These are phyloP conservation scores for Hypomecis punctinalis DNA, from an alignment of 2,888 invertebrate species.

Conservation along the genomic window DNA sequence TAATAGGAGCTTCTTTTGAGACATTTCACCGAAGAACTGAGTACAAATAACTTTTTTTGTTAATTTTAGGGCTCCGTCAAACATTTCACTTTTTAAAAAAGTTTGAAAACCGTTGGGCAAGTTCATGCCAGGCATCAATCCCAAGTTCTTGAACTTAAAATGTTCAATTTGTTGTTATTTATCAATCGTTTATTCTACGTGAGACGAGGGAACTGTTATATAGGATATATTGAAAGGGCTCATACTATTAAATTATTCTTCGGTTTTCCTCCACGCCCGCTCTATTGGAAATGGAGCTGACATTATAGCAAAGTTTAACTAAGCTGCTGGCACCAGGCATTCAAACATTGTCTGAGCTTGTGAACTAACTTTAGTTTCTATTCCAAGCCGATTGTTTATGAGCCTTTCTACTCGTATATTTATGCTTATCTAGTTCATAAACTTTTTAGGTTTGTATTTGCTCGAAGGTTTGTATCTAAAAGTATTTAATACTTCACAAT, in stretches of 20 bases:
- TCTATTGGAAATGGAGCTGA: not conserved
- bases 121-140: too few relatives aligned
- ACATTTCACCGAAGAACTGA: too few relatives aligned
- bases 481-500: not conserved
- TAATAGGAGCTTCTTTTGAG: too few relatives aligned
- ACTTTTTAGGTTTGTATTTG: not conserved
- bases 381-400: not conserved
- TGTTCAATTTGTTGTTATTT: too few relatives aligned
- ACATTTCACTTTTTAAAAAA: too few relatives aligned
- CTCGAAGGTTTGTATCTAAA: not conserved
- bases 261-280: not conserved
- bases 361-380: slow-evolving; percentile 11
- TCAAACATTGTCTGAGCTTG: slow-evolving; percentile 11
- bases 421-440: slow-evolving; percentile 5
- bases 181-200: too few relatives aligned
- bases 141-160: too few relatives aligned
- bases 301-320: slow-evolving; percentile 14
- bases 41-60: too few relatives aligned
- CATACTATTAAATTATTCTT: not conserved
- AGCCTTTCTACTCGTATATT: slow-evolving; percentile 8
- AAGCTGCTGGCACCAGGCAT: slow-evolving; percentile 7
- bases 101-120: too few relatives aligned
- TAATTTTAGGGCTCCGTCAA: too few relatives aligned
- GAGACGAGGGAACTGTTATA: too few relatives aligned
- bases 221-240: not conserved